Percentiles rank a stretch among this genome's conserved stretches.
Evolutionary conservation across 2,797 vertebrate genomes (phyloP).

Genomic region (Meriones psammophilus): DNA sequence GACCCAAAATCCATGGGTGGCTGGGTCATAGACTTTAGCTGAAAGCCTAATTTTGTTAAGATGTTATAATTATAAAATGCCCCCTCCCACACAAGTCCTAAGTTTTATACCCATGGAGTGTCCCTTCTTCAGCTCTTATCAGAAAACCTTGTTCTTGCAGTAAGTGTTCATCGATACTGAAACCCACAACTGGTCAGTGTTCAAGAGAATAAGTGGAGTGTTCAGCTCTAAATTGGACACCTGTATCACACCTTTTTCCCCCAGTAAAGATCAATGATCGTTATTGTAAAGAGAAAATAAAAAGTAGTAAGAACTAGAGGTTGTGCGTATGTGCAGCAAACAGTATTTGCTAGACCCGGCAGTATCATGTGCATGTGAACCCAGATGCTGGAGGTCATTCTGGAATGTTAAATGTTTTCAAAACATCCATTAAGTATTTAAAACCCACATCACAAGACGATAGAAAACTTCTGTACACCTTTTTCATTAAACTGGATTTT

Average conservation of each 20-base stretch:
- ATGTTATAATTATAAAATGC: not conserved
- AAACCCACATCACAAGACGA: not conserved
- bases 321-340: no score
- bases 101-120: not conserved
- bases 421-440: not conserved
- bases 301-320: not conserved
- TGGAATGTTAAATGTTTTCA: not conserved
- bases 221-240: not conserved
- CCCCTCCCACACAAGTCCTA: not conserved
- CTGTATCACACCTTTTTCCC: not conserved
- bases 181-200: not conserved
- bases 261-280: not conserved
- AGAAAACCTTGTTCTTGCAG: not conserved
- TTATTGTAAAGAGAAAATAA: not conserved
- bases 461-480: not conserved
- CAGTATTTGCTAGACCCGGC: not conserved
- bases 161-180: not conserved
- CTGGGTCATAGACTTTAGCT: not conserved
- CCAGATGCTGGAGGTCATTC: not conserved
- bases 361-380: not conserved
- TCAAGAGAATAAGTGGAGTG: not conserved
- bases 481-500: not conserved
- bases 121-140: not conserved
- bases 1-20: not conserved
- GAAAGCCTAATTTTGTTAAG: not conserved